Percentiles rank a stretch among this genome's conserved stretches.
Conservation (phyloP, 2,888 invertebrate species). For the Nasonia oneida region DNA sequence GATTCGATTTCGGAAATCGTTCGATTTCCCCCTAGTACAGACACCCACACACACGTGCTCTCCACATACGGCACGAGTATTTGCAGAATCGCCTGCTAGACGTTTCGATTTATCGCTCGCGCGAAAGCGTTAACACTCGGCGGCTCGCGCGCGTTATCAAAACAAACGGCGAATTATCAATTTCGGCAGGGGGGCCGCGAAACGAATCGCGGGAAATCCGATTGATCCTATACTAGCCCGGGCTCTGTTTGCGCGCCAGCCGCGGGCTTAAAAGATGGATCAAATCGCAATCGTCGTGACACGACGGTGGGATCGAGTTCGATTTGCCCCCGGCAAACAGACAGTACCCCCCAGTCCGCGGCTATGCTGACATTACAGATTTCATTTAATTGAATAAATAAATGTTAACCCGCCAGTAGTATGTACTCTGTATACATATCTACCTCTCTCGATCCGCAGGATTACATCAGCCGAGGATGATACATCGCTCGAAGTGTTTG, state of each 20-base stretch:
- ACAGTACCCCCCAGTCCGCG: not conserved
- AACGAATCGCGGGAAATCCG: slow-evolving; percentile 39
- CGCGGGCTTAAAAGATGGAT: slow-evolving; percentile 33
- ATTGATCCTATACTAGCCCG: slow-evolving; percentile 21
- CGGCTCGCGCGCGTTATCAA: slow-evolving; percentile 44
- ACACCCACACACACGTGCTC: not conserved
- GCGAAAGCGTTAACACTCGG: slow-evolving; percentile 15
- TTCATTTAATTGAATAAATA: slow-evolving; percentile 51
- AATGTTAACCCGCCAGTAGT: slow-evolving; percentile 9
- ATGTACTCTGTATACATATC: not conserved
- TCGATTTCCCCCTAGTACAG: slow-evolving; percentile 64
- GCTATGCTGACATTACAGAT: not conserved
- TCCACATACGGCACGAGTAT: not conserved
- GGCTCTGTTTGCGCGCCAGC: slow-evolving; percentile 14
- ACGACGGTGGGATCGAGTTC: slow-evolving; percentile 24
- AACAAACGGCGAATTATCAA: slow-evolving; percentile 60
- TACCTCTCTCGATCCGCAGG: not conserved
- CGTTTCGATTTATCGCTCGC: slow-evolving; percentile 52
- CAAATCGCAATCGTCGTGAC: slow-evolving; percentile 30
- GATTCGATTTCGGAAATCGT: slow-evolving; percentile 72
- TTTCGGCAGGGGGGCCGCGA: slow-evolving; percentile 29
- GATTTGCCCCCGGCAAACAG: slow-evolving; percentile 47
- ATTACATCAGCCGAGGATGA: not conserved
- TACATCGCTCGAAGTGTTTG: not conserved
- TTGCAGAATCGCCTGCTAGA: slow-evolving; percentile 18